Conservation (phyloP, 2,888 invertebrate genomes). For the Metallyticus violacea region DNA sequence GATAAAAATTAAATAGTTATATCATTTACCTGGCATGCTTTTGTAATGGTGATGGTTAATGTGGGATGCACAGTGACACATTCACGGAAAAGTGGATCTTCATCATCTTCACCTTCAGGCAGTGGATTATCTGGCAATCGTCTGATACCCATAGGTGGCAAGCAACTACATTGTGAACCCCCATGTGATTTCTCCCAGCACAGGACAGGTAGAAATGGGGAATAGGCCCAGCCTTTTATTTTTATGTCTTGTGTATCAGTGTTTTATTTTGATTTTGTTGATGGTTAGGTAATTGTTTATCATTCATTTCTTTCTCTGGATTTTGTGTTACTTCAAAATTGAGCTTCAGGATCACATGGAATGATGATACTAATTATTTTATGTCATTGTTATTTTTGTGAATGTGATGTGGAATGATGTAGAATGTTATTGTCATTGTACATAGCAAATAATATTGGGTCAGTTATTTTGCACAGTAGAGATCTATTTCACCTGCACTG, state of each 20-base stretch:
- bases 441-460: background rate
- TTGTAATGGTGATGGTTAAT: background rate
- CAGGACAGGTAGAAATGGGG: slow-evolving; percentile 19
- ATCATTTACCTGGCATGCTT: background rate
- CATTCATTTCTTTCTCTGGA: no score
- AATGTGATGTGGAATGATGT: background rate
- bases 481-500: background rate
- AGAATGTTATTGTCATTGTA: background rate
- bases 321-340: background rate
- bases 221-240: background rate
- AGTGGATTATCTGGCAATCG: slow-evolving; percentile 65
- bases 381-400: background rate
- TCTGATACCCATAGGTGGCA: slow-evolving; percentile 73
- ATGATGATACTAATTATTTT: background rate
- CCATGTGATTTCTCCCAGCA: slow-evolving; percentile 55
- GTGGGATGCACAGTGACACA: slow-evolving; percentile 2
- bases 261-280: background rate
- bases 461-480: background rate
- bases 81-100: background rate
- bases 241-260: background rate
- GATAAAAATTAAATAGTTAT: background rate
- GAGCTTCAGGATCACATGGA: background rate
- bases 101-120: background rate
- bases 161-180: slow-evolving; percentile 74
- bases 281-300: background rate